Conservation (phyloP, 2,797 vertebrate species). For the Xenopus petersii region DNA sequence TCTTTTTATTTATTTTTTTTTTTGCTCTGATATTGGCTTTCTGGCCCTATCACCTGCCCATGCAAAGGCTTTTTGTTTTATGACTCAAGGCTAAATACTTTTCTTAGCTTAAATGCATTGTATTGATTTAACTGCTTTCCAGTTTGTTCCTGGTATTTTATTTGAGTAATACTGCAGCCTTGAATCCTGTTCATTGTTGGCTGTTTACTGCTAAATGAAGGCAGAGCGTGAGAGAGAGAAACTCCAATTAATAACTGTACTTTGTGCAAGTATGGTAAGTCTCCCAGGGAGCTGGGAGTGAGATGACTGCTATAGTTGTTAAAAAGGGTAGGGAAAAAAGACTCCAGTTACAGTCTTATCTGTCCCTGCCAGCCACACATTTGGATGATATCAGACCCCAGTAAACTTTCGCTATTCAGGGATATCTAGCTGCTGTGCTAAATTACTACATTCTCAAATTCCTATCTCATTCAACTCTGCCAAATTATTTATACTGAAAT, state of each 20-base stretch:
- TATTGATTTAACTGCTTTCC: background rate
- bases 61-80: too few relatives aligned
- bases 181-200: slow-evolving; percentile 1
- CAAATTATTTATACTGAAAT: slow-evolving; percentile 47
- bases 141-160: slow-evolving; percentile 2
- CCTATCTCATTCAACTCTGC: slow-evolving; percentile 38
- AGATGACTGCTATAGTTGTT: slow-evolving; percentile 47
- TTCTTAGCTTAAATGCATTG: slow-evolving; percentile 5
- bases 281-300: slow-evolving; percentile 29
- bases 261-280: slow-evolving; percentile 34
- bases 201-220: slow-evolving; percentile 9
- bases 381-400: slow-evolving; percentile 50
- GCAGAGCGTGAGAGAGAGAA: background rate
- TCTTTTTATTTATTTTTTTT: too few relatives aligned
- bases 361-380: slow-evolving; percentile 58
- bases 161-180: slow-evolving; percentile 18
- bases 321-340: slow-evolving; percentile 50
- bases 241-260: slow-evolving; percentile 37
- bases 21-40: too few relatives aligned
- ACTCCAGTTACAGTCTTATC: slow-evolving; percentile 63
- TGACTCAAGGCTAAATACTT: background rate
- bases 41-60: too few relatives aligned
- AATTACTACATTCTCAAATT: slow-evolving; percentile 50
- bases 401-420: slow-evolving; percentile 51
- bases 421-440: slow-evolving; percentile 48